These are phyloP conservation scores for Helicoverpa zea DNA, from an alignment of 1,140 invertebrate genomes.

Conservation along the genomic window DNA sequence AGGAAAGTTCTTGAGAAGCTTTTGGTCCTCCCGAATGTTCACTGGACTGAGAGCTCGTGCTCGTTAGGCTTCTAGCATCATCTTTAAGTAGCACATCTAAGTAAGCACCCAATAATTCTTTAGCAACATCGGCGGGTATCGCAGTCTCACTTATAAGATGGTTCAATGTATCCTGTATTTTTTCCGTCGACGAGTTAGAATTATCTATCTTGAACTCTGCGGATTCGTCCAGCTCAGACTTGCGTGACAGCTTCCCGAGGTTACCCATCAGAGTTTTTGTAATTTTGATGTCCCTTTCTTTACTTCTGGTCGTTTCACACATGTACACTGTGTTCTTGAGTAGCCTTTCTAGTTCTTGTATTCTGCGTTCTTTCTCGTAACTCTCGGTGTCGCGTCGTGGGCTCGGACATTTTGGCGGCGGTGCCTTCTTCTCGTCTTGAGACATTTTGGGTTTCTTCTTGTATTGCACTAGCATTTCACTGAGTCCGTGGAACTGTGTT, in stretches of 20 bases:
- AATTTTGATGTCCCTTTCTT: conserved; percentile 71
- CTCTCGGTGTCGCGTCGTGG: conserved; percentile 60
- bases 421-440: conserved; percentile 31
- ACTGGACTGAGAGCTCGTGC: conserved; percentile 58
- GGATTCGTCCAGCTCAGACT: conserved; percentile 36
- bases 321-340: conserved; percentile 78
- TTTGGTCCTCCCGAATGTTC: conserved; percentile 51
- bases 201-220: conserved; percentile 51
- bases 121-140: conserved; percentile 68
- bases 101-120: conserved; percentile 75
- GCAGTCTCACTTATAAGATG: conserved; percentile 71
- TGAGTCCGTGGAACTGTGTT: conserved; percentile 67
- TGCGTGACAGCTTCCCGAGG: conserved; percentile 61
- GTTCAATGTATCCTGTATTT: conserved; percentile 75
- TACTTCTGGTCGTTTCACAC: conserved; percentile 66
- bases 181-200: conserved; percentile 70
- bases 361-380: conserved; percentile 69
- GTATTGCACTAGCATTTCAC: conserved; percentile 46
- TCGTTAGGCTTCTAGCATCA: conserved; percentile 56
- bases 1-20: conserved; percentile 40
- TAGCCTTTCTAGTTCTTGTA: conserved; percentile 75
- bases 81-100: conserved; percentile 67
- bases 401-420: conserved; percentile 47
- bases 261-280: conserved; percentile 72
- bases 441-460: conserved; percentile 50